Evolutionary conservation across 2,888 invertebrate species (phyloP).

Genomic region (Zaprionus lineosus): DNA sequence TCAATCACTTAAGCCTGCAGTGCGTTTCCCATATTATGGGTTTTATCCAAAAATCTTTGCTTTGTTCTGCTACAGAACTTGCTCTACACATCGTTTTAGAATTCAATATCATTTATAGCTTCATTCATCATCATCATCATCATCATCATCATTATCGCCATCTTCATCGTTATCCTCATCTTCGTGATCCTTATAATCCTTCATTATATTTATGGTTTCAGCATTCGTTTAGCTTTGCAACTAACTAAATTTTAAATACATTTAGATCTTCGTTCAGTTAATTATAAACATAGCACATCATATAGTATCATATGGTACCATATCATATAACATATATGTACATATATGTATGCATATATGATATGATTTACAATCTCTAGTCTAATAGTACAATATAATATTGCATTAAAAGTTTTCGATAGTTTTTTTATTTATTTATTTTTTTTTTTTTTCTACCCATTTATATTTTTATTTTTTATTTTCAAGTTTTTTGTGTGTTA

Average conservation of each 20-base stretch:
- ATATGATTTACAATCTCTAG: constrained; percentile 47
- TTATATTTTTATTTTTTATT: constrained; percentile 35
- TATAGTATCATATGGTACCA: constrained; percentile 2
- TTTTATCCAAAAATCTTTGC: constrained; percentile 45
- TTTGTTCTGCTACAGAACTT: constrained; percentile 71
- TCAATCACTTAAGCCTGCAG: constrained; percentile 58
- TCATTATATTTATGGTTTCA: too few relatives aligned
- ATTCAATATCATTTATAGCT: constrained; percentile 9
- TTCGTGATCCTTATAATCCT: not conserved
- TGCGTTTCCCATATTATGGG: constrained; percentile 73
- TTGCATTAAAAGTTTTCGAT: constrained; percentile 68
- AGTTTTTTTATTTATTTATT: constrained; percentile 20
- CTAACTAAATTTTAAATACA: constrained; percentile 58
- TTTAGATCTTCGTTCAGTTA: constrained; percentile 49
- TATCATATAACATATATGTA: constrained; percentile 1
- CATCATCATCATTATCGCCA: constrained; percentile 40
- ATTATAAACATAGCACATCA: constrained; percentile 25
- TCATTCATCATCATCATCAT: constrained; percentile 44
- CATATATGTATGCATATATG: constrained; percentile 17
- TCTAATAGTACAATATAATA: constrained; percentile 69
- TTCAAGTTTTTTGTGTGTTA: constrained; percentile 22
- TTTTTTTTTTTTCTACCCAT: constrained; percentile 21
- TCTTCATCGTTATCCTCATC: not conserved
- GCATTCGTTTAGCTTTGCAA: constrained; percentile 61
- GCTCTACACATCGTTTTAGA: constrained; percentile 43